Evolutionary conservation across 1,140 invertebrate species (phyloP), one percentile per base, ranked within the genome.

Genomic region (Latrodectus geometricus): DNA sequence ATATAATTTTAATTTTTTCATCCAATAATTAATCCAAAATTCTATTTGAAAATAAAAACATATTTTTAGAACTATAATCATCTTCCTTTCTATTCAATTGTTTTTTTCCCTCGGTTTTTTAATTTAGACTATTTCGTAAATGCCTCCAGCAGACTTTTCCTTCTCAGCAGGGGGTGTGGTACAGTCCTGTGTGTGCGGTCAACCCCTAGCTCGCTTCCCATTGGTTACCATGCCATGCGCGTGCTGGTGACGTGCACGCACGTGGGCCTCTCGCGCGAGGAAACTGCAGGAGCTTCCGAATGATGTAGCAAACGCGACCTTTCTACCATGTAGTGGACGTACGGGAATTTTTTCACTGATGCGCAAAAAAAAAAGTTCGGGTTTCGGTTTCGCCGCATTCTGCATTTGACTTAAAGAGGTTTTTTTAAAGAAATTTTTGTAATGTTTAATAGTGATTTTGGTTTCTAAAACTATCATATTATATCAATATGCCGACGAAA

Each of bases 211-310:
- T 17, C 3, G 54, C 11, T 20, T 69, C 68, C 20, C 9, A 81
- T 81, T 81, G 79, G 79, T 11, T n/a, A 21, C 17, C 17, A 56
- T 68, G 12, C 23, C 21, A 9, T 20, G 80, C 80, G 80, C 70
- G 80, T 83, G 70, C 80, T 72, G 15, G 20, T 72, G 80, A 61
- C 80, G 70, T 83, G 50, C 12, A 17, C 23, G 80, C 80, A 83
- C 80, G 80, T 83, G 80, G 52, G 23, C 48, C 80, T n/a, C 72
- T 68, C 80, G 70, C 80, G 52, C 35, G 35, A 5, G 5, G 35
- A 35, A 35, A 35, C 35, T 35, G 35, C 35, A 35, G 35, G 35
- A 35, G 35, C 35, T 35, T 35, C 35, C 5, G 35, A 35, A 35
- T 35, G 35, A 35, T 35, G 35, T 5, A 5, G 2, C 35, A 35